Evolutionary conservation across 1,140 invertebrate genomes (phyloP), one percentile per base, ranked within the genome.

Genomic region (Temnothorax nylanderi): DNA sequence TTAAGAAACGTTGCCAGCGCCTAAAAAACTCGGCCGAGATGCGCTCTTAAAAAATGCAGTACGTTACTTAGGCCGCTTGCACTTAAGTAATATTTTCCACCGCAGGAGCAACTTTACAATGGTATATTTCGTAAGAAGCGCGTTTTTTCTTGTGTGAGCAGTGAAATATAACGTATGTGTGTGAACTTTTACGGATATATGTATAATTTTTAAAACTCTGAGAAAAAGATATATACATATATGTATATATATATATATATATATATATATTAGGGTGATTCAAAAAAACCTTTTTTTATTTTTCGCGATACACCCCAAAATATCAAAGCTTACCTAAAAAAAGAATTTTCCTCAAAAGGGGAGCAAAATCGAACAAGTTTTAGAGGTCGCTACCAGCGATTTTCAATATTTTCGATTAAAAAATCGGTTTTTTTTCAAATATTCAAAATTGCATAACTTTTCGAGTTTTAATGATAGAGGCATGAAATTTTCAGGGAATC

Each of bases 31-130:
- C 32, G 54, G 26, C 18, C 41, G 41, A 32, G 47, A 65, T 81
- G 18, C 13, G 6, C 41, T 13, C 26, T 44, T 84, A 34, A 84
- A 84, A 84, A 74, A 84, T 84, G 80, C 56, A 84, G n/a, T 56
- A 81, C 21, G 77, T 71, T 82, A 84, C 80, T 84, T 84, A 84
- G 62, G 56, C 54, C 41, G 69, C 37, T 60, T 4, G 80, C 54
- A 49, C 80, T 75, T 84, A 75, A 84, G 80, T 26, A 75, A 84
- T 84, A 84, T 75, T 75, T 75, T 34, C n/a, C 18, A 67, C 21
- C 7, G 65, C 2, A 81, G 18, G 8, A 65, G 32, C 5, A 49
- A 71, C 11, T 84, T 60, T 84, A 49, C n/a, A 26, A 32, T 13
- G 41, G 7, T 74, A 37, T n/a, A 26, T 84, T 62, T 60, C 26